These are phyloP conservation scores for Drosophila eugracilis DNA, from an alignment of 1,140 invertebrate genomes.

Conservation along the genomic window DNA sequence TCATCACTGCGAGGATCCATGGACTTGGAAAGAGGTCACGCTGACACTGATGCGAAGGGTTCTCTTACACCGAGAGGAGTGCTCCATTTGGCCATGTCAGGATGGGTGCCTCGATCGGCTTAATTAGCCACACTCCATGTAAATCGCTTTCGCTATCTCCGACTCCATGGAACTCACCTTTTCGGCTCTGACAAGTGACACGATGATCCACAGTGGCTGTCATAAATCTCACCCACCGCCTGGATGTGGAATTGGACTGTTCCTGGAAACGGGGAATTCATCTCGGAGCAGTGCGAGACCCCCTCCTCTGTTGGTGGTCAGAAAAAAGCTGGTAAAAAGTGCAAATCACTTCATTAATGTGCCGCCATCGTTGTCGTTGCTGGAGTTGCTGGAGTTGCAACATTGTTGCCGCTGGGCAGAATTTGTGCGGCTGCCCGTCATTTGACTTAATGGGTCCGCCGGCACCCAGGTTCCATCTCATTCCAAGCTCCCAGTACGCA, in stretches of 20 bases:
- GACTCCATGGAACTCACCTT: background rate
- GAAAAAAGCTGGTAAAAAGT: slow-evolving; percentile 63
- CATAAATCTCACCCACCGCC: slow-evolving; percentile 76
- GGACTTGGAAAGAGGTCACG: slow-evolving; percentile 3
- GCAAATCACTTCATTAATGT: slow-evolving; percentile 82
- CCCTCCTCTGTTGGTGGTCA: slow-evolving; percentile 59
- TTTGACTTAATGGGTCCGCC: slow-evolving; percentile 73
- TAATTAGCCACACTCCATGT: slow-evolving; percentile 53
- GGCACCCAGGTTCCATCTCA: slow-evolving; percentile 35
- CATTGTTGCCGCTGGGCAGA: slow-evolving; percentile 60
- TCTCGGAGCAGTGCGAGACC: slow-evolving; percentile 4
- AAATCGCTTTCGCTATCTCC: background rate
- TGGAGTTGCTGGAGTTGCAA: slow-evolving; percentile 37
- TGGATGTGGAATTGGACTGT: slow-evolving; percentile 51
- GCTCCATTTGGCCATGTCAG: slow-evolving; percentile 21
- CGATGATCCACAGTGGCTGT: slow-evolving; percentile 70
- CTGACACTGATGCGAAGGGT: slow-evolving; percentile 14
- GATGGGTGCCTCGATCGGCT: slow-evolving; percentile 46
- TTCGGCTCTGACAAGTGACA: slow-evolving; percentile 60
- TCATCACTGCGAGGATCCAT: background rate
- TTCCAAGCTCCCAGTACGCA: slow-evolving; percentile 10
- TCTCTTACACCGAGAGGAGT: slow-evolving; percentile 13
- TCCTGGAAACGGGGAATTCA: slow-evolving; percentile 51
- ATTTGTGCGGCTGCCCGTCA: slow-evolving; percentile 64
- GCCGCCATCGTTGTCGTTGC: slow-evolving; percentile 31